Conservation (phyloP, 2,113 vertebrate genomes). For the Ascaphus truei region DNA sequence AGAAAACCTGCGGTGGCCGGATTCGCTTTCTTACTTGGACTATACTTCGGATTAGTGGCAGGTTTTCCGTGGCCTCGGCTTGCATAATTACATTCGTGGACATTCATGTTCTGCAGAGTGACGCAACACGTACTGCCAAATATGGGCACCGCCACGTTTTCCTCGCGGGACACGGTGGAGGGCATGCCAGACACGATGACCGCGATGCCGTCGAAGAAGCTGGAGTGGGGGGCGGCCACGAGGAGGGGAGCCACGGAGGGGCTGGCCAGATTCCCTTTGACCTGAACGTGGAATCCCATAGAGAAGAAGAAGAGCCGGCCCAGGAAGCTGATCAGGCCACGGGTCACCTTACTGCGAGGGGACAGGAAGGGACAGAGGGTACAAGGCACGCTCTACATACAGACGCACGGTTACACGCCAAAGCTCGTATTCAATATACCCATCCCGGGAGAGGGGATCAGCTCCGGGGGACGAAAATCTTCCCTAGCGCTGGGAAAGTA, state of each 20-base stretch:
- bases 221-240: slow-evolving; percentile 87
- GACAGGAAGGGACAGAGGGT: slow-evolving; percentile 38
- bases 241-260: slow-evolving; percentile 80
- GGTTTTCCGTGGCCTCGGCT: no score
- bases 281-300: slow-evolving; percentile 84
- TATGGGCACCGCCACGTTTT: slow-evolving; percentile 77
- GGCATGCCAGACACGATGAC: slow-evolving; percentile 81
- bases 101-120: no score
- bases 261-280: slow-evolving; percentile 73
- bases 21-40: no score
- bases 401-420: no score
- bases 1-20: no score
- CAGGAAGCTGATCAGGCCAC: slow-evolving; percentile 60
- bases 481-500: no score
- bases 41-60: no score
- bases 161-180: slow-evolving; percentile 81
- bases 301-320: slow-evolving; percentile 71
- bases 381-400: no score
- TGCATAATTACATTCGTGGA: no score
- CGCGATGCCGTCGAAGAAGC: slow-evolving; percentile 89
- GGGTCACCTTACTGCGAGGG: slow-evolving; percentile 69
- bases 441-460: no score
- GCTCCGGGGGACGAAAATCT: no score
- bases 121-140: slow-evolving; percentile 95
- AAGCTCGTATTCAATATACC: no score